Percentiles rank a stretch among this genome's conserved stretches.
Conservation (phyloP, 2,797 vertebrate genomes). For the Tapera naevia region DNA sequence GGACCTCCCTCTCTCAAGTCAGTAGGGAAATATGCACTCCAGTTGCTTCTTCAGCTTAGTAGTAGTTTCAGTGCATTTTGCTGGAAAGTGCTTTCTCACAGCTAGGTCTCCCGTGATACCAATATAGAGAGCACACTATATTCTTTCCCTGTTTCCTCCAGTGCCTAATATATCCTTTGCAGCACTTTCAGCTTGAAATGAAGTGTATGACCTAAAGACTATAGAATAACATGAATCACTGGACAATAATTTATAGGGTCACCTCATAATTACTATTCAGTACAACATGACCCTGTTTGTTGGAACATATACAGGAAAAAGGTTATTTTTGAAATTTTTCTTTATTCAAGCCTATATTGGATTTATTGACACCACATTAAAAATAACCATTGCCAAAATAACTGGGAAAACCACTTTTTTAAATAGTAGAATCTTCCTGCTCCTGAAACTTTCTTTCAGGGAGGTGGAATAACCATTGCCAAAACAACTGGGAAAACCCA, state of each 20-base stretch:
- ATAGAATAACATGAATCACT: conserved; percentile 44
- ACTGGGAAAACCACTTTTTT: too few species aligned
- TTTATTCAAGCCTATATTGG: not conserved
- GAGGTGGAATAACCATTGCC: too few species aligned
- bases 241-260: conserved; percentile 35
- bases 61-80: conserved; percentile 23
- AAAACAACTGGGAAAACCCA: not conserved
- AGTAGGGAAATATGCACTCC: not conserved
- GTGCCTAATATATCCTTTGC: conserved; percentile 32
- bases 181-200: conserved; percentile 48
- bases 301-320: conserved; percentile 7
- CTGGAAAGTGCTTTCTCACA: conserved; percentile 41
- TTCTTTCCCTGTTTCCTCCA: conserved; percentile 28
- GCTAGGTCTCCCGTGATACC: conserved; percentile 16
- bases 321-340: not conserved
- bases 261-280: conserved; percentile 12
- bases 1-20: not conserved
- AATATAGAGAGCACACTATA: conserved; percentile 9
- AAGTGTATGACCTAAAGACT: conserved; percentile 46
- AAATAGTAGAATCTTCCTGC: not conserved
- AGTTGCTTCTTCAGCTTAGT: conserved; percentile 30
- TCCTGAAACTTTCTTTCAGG: not conserved
- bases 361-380: not conserved
- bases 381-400: not conserved
- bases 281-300: not conserved